Evolutionary conservation across 2,797 vertebrate genomes (phyloP).

Genomic region (Hipposideros larvatus): DNA sequence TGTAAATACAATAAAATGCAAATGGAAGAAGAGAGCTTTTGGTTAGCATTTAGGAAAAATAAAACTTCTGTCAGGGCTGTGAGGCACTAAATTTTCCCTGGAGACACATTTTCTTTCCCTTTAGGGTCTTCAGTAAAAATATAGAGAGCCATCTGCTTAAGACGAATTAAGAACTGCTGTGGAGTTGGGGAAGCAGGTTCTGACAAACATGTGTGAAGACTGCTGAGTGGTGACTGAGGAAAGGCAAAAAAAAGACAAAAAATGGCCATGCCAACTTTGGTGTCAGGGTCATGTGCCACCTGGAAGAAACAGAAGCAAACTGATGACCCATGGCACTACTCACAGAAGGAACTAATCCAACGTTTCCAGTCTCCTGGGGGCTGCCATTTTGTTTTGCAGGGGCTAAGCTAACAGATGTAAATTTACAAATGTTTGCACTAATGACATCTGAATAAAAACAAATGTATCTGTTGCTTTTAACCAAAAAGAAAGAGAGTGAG

Average conservation of each 20-base stretch:
- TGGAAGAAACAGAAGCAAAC: constrained; percentile 46
- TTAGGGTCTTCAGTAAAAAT: not conserved
- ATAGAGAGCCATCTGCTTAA: not conserved
- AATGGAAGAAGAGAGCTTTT: not conserved
- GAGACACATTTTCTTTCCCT: not conserved
- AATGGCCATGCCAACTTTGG: not conserved
- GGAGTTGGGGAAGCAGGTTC: not conserved
- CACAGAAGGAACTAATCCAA: not conserved
- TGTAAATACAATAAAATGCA: not conserved
- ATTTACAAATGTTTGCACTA: constrained; percentile 33
- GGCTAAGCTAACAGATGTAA: not conserved
- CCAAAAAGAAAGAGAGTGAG: not conserved
- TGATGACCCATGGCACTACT: not conserved
- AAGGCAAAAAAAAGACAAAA: not conserved
- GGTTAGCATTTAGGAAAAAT: not conserved
- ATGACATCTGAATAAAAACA: constrained; percentile 58
- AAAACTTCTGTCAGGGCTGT: not conserved
- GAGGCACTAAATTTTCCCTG: not conserved
- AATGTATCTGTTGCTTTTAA: constrained; percentile 6
- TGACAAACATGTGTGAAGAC: constrained; percentile 15
- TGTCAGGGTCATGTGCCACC: not conserved
- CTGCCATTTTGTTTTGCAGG: constrained; percentile 68
- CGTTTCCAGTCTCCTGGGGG: not conserved
- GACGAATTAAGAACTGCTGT: not conserved
- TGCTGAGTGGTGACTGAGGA: not conserved